Evolutionary conservation across 2,797 vertebrate species (phyloP), one percentile per base, ranked within the genome.

Genomic region (Mionectes olivaceus): DNA sequence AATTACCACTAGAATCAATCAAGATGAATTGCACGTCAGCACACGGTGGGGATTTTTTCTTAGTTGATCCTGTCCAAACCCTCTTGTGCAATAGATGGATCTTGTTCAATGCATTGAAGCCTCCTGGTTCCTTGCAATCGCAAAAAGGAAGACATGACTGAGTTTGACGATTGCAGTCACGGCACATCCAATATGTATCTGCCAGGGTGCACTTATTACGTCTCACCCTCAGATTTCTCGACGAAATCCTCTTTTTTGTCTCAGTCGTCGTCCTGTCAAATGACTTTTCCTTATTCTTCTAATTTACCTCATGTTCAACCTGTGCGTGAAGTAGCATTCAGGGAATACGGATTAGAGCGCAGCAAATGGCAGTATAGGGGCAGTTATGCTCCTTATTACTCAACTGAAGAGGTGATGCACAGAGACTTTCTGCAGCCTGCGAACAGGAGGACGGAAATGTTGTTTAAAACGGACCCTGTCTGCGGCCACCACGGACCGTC

Each of bases 1-100:
- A 99, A 99, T 99, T 99, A 99, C 99, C 99, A 99, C 99, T 98
- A 99, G 99, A 99, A 99, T 99, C 99, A 99, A 99, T 99, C 99
- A 99, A 99, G 99, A 99, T 99, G 99, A 99, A 99, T 99, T 99
- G 99, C 99, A 99, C 99, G 99, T 99, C 99, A 99, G 99, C 99
- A 98, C 98, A 97, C 99, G 98, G 99, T 99, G 99, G 98, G 98
- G 98, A 98, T 98, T 99, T 99, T 99, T 98, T 98, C 98, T 99
- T 98, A 98, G 98, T 98, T 98, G 98, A 98, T 98, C 98, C 98
- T 99, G 98, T 98, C 98, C 98, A 98, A 98, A 97, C 98, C 98
- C 98, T 98, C 98, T 98, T 98, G 98, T 98, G 99, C 98, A 98
- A 99, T 98, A 99, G 98, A 99, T 99, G 99, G 99, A 99, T 99